phyloP scores from a whole-genome alignment of 1,140 invertebrate species.

The Elysia chlorotica region DNA sequence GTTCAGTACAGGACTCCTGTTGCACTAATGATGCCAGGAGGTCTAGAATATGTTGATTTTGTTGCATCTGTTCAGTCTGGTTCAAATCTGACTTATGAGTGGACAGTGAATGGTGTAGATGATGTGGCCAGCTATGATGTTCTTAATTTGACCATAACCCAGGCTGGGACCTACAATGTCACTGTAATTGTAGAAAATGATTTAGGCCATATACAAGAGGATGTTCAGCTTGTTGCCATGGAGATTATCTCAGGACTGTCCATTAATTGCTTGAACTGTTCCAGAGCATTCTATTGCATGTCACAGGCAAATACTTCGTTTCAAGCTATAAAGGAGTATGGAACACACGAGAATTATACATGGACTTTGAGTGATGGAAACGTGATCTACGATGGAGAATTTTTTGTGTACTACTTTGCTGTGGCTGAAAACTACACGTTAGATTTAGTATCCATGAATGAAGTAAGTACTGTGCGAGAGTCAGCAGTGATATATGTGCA shows the following conservation, averaged over 20 bases:
- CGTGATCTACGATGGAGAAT: neutral
- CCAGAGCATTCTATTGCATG: constrained; percentile 13
- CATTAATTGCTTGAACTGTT: constrained; percentile 30
- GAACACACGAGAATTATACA: constrained; percentile 15
- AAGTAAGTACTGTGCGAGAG: constrained; percentile 16
- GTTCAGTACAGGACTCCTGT: constrained; percentile 15
- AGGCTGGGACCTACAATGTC: constrained; percentile 25
- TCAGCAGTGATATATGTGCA: neutral
- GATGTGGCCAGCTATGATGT: neutral
- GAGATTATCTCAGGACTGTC: constrained; percentile 27
- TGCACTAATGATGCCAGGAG: neutral
- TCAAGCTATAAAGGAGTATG: constrained; percentile 12
- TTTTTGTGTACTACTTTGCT: neutral
- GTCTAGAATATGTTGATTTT: constrained; percentile 5
- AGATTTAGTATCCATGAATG: neutral
- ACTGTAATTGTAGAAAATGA: constrained; percentile 36
- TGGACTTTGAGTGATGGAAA: constrained; percentile 21
- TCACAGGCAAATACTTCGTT: constrained; percentile 14
- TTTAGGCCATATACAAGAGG: constrained; percentile 25
- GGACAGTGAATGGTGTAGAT: constrained; percentile 18
- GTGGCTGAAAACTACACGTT: neutral
- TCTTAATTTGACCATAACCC: constrained; percentile 15
- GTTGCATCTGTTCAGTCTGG: constrained; percentile 16
- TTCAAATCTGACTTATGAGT: constrained; percentile 22
- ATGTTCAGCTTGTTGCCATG: constrained; percentile 23